Evolutionary conservation across 2,888 invertebrate genomes (phyloP), one percentile per base, ranked within the genome.

Genomic region (Ochropleura leucogaster): DNA sequence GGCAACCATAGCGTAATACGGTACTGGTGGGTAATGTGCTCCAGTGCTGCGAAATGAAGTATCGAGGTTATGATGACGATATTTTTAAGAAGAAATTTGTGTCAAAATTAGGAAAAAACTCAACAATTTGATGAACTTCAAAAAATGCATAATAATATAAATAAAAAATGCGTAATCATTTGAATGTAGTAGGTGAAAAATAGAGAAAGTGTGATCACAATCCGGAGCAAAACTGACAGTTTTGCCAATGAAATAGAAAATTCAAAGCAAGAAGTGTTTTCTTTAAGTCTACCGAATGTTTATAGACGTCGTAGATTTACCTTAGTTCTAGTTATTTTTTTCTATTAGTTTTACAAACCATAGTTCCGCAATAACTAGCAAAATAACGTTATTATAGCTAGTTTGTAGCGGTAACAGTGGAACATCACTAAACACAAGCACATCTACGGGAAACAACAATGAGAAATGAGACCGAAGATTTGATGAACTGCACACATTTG

Each of bases 1-100:
- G 96, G 92, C 95, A 91, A 95, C 95, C 95, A 95, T 95, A 93
- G 93, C 94, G 95, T 95, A 95, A 95, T 96, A 95, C 95, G 93
- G 93, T 90, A 86, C 93, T 90, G 89, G 90, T 91, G 87, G 89
- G 93, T 94, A 94, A 94, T 94, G 94, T 88, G 86, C 83, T 87
- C 86, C 92, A 92, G 92, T 92, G 93, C 72, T 89, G 86, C 75
- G 79, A 75, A 30, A 79, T 73, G 65, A 72, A 65, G 47, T 76
- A 68, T 83, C 83, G 83, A 83, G 40, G 10, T 77, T 82, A 74
- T 53, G 42, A 44, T 0, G 9, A n/a, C 20, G 9, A 66, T 47
- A 60, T 49, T 3, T 47, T 57, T 67, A 12, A n/a, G 18, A 20
- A 1, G n/a, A 44, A 47, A 51, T 10, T 1, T 30, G 30, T 30